phyloP scores from a whole-genome alignment of 2,797 vertebrate genomes.

The Melanotaenia nigrans region DNA sequence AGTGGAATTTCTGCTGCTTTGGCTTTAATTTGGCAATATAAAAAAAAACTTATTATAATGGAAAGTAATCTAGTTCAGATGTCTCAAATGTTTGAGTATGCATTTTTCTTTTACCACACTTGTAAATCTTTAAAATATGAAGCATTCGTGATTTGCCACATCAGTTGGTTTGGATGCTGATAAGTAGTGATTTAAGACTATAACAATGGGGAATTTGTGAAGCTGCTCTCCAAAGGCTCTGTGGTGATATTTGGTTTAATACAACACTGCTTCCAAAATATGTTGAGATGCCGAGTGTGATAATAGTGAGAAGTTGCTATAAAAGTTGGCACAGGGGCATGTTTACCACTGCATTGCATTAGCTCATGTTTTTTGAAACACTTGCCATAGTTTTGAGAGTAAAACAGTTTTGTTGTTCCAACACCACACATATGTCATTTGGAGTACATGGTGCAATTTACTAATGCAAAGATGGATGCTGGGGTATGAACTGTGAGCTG shows the following conservation, averaged over 20 bases:
- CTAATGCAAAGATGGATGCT: neutral
- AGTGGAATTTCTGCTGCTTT: slow-evolving; percentile 40
- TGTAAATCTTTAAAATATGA: slow-evolving; percentile 45
- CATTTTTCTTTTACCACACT: slow-evolving; percentile 52
- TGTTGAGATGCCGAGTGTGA: neutral
- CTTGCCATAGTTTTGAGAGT: neutral
- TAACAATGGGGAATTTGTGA: slow-evolving; percentile 20
- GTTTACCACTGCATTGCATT: slow-evolving; percentile 2
- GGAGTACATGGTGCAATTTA: neutral
- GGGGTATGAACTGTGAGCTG: neutral
- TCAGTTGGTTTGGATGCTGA: slow-evolving; percentile 22
- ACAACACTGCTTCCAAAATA: neutral
- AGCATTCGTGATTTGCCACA: slow-evolving; percentile 48
- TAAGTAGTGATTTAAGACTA: slow-evolving; percentile 30
- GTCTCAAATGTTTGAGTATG: slow-evolving; percentile 49
- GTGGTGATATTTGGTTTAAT: neutral
- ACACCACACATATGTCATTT: neutral
- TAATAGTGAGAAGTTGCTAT: neutral
- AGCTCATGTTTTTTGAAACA: neutral
- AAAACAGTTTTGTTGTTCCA: neutral
- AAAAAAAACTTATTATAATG: slow-evolving; percentile 47
- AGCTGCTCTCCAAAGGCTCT: slow-evolving; percentile 9
- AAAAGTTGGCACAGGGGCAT: neutral
- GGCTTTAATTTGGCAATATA: slow-evolving; percentile 33
- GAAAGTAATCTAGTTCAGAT: slow-evolving; percentile 58